Percentiles rank a stretch among this genome's conserved stretches.
Evolutionary conservation across 2,113 vertebrate species (phyloP).

Genomic region (Melanocharis versteri): DNA sequence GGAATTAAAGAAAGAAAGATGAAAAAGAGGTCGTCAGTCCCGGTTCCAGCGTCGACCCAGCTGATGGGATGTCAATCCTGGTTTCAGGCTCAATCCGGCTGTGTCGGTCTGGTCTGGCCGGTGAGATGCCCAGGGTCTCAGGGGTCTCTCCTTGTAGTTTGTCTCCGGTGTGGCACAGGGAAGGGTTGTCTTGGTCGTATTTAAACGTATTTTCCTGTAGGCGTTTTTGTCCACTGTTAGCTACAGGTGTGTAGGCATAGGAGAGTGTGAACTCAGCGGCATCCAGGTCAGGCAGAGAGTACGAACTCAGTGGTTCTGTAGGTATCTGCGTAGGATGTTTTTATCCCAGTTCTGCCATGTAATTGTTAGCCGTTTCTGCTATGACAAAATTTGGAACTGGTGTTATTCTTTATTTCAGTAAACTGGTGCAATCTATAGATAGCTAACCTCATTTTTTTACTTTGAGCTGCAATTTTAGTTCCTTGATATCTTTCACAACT

Average conservation of each 20-base stretch:
- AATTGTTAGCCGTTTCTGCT: neutral
- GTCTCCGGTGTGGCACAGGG: fast-evolving
- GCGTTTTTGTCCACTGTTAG: fast-evolving
- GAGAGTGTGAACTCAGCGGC: neutral
- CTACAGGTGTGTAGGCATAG: neutral
- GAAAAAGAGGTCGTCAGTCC: neutral
- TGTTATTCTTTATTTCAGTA: neutral
- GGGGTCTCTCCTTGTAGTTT: fast-evolving
- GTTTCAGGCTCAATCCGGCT: neutral
- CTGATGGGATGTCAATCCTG: neutral
- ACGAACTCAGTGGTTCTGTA: neutral
- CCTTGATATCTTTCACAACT: neutral
- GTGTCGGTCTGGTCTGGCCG: neutral
- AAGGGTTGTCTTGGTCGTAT: fast-evolving
- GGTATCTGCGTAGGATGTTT: neutral
- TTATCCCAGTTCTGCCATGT: neutral
- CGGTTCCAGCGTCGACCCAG: neutral
- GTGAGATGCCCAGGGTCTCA: neutral
- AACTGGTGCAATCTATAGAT: neutral
- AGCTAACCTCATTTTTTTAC: neutral
- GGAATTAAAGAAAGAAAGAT: neutral
- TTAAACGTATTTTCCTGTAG: neutral
- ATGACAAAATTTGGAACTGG: neutral
- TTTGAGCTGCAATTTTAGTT: neutral
- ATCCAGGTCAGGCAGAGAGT: neutral